Evolutionary conservation across 1,140 invertebrate species (phyloP).

Genomic region (Argopecten irradians): DNA sequence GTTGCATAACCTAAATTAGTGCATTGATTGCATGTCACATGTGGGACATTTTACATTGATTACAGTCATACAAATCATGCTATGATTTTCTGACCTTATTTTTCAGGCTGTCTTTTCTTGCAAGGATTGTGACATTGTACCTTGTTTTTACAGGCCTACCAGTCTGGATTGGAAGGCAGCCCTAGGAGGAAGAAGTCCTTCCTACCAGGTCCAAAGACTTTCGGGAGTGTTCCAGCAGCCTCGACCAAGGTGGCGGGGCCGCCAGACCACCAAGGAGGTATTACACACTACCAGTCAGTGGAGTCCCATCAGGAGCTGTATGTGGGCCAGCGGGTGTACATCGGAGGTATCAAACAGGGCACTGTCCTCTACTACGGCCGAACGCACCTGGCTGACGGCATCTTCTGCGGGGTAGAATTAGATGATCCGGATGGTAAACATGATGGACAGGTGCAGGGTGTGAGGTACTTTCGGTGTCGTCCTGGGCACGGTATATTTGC

Average conservation of each 20-base stretch:
- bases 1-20: too few species aligned
- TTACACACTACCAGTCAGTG: background rate
- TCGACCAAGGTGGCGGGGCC: background rate
- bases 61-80: too few species aligned
- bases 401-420: conserved; percentile 76
- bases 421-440: conserved; percentile 74
- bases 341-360: conserved; percentile 68
- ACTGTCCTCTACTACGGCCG: conserved; percentile 67
- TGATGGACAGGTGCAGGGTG: conserved; percentile 74
- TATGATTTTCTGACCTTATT: background rate
- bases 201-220: conserved; percentile 59
- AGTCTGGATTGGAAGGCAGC: conserved; percentile 12
- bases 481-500: conserved; percentile 75
- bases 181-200: conserved; percentile 54
- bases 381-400: conserved; percentile 70
- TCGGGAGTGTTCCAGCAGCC: background rate
- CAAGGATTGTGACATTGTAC: background rate
- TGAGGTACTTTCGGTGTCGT: conserved; percentile 73
- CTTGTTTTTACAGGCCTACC: background rate
- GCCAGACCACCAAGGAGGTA: conserved; percentile 33
- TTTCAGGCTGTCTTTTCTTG: too few species aligned
- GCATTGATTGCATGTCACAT: too few species aligned
- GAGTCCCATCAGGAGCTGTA: conserved; percentile 9
- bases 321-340: conserved; percentile 63
- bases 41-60: too few species aligned